phyloP scores from a whole-genome alignment of 2,113 vertebrate genomes.

The Barnardius zonarius region DNA sequence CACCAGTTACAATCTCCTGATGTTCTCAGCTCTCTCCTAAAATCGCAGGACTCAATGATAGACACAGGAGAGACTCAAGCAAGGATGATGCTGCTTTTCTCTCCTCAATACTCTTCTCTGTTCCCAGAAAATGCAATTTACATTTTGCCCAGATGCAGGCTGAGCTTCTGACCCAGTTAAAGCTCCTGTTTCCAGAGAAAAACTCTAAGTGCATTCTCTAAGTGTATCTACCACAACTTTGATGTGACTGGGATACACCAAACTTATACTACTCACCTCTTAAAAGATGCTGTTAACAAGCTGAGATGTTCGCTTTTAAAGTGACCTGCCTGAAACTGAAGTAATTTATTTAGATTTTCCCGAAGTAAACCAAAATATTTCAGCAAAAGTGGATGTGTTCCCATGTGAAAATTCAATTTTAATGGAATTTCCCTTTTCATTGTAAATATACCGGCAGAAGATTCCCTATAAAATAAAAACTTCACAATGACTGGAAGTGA shows the following conservation, averaged over 20 bases:
- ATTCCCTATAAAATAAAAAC: background rate
- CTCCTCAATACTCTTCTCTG: background rate
- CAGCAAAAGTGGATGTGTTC: background rate
- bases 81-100: background rate
- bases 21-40: background rate
- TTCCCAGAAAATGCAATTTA: background rate
- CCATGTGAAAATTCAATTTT: background rate
- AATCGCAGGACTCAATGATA: background rate
- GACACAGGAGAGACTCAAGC: background rate
- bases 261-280: background rate
- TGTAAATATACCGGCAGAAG: background rate
- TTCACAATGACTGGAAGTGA: background rate
- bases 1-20: background rate
- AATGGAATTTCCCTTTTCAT: background rate
- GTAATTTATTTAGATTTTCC: background rate
- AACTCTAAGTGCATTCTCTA: no score
- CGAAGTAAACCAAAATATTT: background rate
- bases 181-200: background rate
- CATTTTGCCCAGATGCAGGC: background rate
- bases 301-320: background rate
- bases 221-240: background rate
- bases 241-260: background rate
- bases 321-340: background rate
- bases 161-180: background rate
- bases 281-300: background rate